Base-by-base conservation (phyloP, 2,113 vertebrate genomes). In the Oriolus oriolus region DNA sequence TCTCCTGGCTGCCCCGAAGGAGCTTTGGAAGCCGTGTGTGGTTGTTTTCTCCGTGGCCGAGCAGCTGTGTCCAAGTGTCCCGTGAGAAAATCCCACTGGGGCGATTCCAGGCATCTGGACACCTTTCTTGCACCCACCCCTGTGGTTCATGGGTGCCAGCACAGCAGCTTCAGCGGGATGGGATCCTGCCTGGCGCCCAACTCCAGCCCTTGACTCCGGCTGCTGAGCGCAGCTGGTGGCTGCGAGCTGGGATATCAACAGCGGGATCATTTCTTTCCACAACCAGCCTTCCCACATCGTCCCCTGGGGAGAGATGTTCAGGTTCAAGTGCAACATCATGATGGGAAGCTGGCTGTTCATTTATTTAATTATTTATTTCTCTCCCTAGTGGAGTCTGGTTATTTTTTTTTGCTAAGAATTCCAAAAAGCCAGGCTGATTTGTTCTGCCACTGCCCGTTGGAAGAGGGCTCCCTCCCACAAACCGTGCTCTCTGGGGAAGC, bases 301-400 rank as follows among this genome's bases (percentile, higher is more conserved):
- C 17, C 53, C 53, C 11, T 56, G 57, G 33, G 24, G 68, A 56
- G 50, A 35, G n/a, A 27, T 31, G 41, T 37, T 85, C 74, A n/a
- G 74, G n/a, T 77, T 74, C 42, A 37, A 70, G 81, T 6, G 2
- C 28, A 31, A 1, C 8, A 4, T 14, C 3, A 0, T 0, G 12
- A 63, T 59, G 65, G 42, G 52, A 82, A 75, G 82, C 47, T 59
- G 65, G 20, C 13, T 89, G 0, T 41, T 71, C 50, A 20, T 78
- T 31, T 39, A 5, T 27, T 54, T 53, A 7, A 26, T 39, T 39
- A 6, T 31, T 13, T 85, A 2, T 41, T 2, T 56, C 3, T 39
- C 13, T 15, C 28, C 35, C 13, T 15, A 33, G 5, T 0, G 3
- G 16, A 9, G 9, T 28, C 1, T n/a, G n/a, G n/a, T n/a, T n/a